phyloP scores from a whole-genome alignment of 2,888 invertebrate genomes.

The Hesperia comma region DNA sequence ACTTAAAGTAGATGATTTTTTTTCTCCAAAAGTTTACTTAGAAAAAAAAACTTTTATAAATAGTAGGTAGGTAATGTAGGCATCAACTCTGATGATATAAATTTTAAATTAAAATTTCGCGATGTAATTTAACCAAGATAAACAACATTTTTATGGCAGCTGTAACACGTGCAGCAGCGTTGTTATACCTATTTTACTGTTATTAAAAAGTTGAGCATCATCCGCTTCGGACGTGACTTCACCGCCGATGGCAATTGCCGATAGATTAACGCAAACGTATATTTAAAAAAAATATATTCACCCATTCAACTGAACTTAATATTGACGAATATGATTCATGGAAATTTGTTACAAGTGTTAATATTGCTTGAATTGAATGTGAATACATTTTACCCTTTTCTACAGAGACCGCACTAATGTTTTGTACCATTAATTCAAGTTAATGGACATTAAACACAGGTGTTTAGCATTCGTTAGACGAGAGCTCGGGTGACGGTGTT shows the following conservation, averaged over 20 bases:
- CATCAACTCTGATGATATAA: no score
- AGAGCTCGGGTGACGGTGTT: neutral
- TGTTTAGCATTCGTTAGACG: conserved; percentile 5
- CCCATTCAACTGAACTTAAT: no score
- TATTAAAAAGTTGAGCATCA: neutral
- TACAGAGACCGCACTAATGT: neutral
- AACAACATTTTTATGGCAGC: no score
- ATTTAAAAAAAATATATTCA: no score
- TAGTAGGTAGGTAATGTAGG: no score
- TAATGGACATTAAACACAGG: conserved; percentile 4
- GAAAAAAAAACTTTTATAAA: no score
- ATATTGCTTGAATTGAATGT: neutral
- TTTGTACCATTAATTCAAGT: neutral
- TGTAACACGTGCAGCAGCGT: neutral
- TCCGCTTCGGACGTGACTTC: neutral
- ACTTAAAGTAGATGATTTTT: no score
- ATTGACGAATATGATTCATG: no score
- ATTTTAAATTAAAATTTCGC: no score
- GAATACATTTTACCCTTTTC: neutral
- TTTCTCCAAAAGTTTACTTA: no score
- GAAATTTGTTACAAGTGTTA: neutral
- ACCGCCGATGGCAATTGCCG: neutral
- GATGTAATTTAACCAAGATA: no score
- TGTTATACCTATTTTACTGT: neutral
- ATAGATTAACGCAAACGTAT: neutral